Base-by-base conservation (phyloP, 1,140 invertebrate species). In the Rhizoglyphus robini region DNA sequence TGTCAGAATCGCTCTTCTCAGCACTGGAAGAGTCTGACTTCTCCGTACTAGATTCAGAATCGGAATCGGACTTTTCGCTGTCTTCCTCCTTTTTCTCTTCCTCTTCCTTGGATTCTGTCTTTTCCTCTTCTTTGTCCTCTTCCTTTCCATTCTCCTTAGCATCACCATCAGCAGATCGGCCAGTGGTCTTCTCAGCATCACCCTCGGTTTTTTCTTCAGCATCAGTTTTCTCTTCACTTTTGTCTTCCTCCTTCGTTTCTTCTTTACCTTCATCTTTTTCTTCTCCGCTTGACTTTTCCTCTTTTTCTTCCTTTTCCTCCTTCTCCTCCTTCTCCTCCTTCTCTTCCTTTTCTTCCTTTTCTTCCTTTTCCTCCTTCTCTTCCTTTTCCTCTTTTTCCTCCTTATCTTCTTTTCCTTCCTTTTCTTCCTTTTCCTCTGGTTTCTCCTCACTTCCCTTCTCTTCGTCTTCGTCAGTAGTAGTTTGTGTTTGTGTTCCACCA, bases 61-160 rank as follows among this genome's bases (percentile, higher is more conserved):
- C 30, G n/a, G 48, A 4, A 47, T 13, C 30, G 18, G 30, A 32
- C 25, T 63, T 31, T 29, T 23, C 1, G 8, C 11, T 58, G n/a
- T 32, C 20, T 60, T 27, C n/a, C n/a, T 49, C 57, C 18, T 34
- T 15, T 34, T 11, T 30, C 8, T 20, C 23, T n/a, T 30, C 49
- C 13, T 54, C 49, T 11, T 23, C 49, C 8, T 8, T 13, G n/a
- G 49, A 5, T 8, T n/a, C 27, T 1, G 8, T 58, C 25, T n/a
- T n/a, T n/a, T n/a, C n/a, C n/a, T 58, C 54, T 32, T 58, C 54
- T 23, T n/a, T 30, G 5, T 61, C 61, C 20, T 60, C 59, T 2
- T 13, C 59, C 2, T 49, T 46, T 63, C 49, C 34, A 29, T 63
- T 32, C n/a, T 32, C 61, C 20, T 58, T 27, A 18, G 54, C 58